Evolutionary conservation across 2,888 invertebrate species (phyloP).

Genomic region (Drosophila mimica): DNA sequence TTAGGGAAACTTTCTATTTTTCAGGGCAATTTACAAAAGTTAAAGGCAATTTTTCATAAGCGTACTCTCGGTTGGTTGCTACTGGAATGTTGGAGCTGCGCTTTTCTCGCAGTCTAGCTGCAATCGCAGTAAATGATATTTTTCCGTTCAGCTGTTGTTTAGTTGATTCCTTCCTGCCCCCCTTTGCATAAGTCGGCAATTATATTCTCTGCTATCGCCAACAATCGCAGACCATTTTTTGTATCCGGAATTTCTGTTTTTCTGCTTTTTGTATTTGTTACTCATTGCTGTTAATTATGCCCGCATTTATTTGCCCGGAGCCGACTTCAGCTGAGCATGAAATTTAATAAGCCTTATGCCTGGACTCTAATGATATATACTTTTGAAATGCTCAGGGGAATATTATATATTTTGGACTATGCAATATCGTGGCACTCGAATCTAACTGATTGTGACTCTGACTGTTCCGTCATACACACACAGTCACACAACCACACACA

Average conservation of each 20-base stretch:
- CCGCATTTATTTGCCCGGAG: constrained; percentile 57
- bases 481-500: background rate
- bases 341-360: constrained; percentile 65
- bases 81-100: background rate
- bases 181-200: constrained; percentile 42
- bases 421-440: constrained; percentile 36
- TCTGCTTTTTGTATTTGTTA: constrained; percentile 19
- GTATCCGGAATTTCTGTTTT: background rate
- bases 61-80: background rate
- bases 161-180: background rate
- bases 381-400: constrained; percentile 6
- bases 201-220: constrained; percentile 52
- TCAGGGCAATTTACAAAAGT: background rate
- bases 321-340: constrained; percentile 8
- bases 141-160: constrained; percentile 1
- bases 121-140: constrained; percentile 24
- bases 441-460: constrained; percentile 49
- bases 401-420: constrained; percentile 19
- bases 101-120: constrained; percentile 7
- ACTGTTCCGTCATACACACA: background rate
- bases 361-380: constrained; percentile 16
- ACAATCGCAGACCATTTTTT: constrained; percentile 42
- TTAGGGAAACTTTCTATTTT: too few species aligned
- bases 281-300: constrained; percentile 63
- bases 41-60: background rate